A percentile compares a stretch with the other conserved stretches of the same genome.
Conservation (phyloP, 2,888 invertebrate species). For the Pollenia griseotomentosa region DNA sequence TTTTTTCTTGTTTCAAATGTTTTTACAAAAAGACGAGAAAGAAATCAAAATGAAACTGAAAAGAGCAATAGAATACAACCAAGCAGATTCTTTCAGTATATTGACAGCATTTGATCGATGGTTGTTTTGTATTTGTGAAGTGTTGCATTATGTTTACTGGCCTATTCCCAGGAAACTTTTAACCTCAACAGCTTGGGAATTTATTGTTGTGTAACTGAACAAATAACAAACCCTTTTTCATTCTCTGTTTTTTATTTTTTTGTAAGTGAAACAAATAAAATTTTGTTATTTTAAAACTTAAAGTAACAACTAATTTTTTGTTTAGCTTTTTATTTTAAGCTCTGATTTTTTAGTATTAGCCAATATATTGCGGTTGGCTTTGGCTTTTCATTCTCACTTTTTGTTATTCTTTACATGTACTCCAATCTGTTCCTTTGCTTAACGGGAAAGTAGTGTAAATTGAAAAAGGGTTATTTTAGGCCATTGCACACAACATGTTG, state of each 20-base stretch:
- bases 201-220: neutral
- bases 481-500: slow-evolving; percentile 68
- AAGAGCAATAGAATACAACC: neutral
- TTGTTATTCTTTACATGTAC: neutral
- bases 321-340: slow-evolving; percentile 17
- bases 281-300: slow-evolving; percentile 18
- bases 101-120: slow-evolving; percentile 54
- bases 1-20: neutral
- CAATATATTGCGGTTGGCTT: slow-evolving; percentile 51
- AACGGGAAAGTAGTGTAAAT: slow-evolving; percentile 32
- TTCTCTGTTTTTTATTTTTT: neutral
- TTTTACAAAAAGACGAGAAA: neutral
- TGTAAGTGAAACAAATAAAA: neutral
- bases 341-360: neutral
- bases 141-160: slow-evolving; percentile 17
- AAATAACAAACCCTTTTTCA: neutral
- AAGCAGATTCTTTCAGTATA: neutral
- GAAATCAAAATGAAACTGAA: slow-evolving; percentile 13
- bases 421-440: neutral
- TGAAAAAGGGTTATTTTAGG: slow-evolving; percentile 69
- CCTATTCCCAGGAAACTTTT: slow-evolving; percentile 19
- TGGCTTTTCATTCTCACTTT: neutral
- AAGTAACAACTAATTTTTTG: slow-evolving; percentile 43
- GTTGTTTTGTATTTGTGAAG: slow-evolving; percentile 25
- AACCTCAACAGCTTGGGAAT: slow-evolving; percentile 29